Evolutionary conservation across 2,888 invertebrate species (phyloP).

Genomic region (Tetragnatha montana): DNA sequence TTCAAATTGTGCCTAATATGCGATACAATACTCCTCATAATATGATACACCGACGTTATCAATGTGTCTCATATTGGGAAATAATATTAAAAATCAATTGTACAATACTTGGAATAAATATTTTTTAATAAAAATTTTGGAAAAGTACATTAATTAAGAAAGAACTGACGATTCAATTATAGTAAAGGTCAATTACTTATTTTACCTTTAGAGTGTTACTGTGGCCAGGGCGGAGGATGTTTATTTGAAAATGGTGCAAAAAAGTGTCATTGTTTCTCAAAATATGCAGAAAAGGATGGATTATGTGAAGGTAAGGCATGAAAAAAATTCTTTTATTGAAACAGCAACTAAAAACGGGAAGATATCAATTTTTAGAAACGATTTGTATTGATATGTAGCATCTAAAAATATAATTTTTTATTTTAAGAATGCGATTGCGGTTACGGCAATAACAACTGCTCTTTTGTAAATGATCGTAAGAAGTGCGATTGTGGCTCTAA

Average conservation of each 20-base stretch:
- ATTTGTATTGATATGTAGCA: too few relatives aligned
- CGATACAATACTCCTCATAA: too few relatives aligned
- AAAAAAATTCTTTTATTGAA: not conserved
- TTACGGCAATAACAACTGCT: not conserved
- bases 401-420: not conserved
- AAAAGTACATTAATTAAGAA: too few relatives aligned
- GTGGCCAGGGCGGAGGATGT: conserved; percentile 5
- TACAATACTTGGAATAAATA: too few relatives aligned
- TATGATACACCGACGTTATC: too few relatives aligned
- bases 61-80: too few relatives aligned
- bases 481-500: conserved; percentile 1
- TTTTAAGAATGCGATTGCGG: conserved; percentile 18
- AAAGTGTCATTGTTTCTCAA: not conserved
- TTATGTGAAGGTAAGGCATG: conserved; percentile 12
- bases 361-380: too few relatives aligned
- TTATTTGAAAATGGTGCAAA: conserved; percentile 9
- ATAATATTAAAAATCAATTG: too few relatives aligned
- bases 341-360: not conserved
- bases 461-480: not conserved
- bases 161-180: too few relatives aligned
- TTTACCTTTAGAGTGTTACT: conserved; percentile 25
- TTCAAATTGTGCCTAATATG: too few relatives aligned
- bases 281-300: conserved; percentile 24
- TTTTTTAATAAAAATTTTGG: too few relatives aligned
- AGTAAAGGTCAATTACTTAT: too few relatives aligned